These are phyloP conservation scores for Strigamia crassipes DNA, from an alignment of 2,888 invertebrate genomes.

Conservation along the genomic window DNA sequence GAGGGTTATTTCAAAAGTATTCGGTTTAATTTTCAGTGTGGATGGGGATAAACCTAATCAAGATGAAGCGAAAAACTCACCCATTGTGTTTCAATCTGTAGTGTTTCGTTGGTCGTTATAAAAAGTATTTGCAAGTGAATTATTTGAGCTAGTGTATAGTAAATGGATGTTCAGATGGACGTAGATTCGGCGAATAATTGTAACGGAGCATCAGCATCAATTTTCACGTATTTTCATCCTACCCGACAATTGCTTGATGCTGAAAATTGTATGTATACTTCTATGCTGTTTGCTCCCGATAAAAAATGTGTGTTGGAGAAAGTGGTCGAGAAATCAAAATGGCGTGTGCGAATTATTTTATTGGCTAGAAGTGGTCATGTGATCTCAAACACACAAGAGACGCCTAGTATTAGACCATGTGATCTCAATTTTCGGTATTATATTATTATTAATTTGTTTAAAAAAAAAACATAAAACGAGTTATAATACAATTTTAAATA, in stretches of 20 bases:
- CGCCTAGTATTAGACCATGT: neutral
- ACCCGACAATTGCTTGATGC: neutral
- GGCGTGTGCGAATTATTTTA: neutral
- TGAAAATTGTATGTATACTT: neutral
- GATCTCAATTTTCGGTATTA: neutral
- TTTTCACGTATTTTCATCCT: slow-evolving; percentile 22
- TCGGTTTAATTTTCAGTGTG: neutral
- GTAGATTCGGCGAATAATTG: slow-evolving; percentile 24
- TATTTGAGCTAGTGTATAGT: slow-evolving; percentile 18
- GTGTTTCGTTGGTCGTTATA: slow-evolving; percentile 12
- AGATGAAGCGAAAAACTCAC: slow-evolving; percentile 1
- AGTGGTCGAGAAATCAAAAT: slow-evolving; percentile 31
- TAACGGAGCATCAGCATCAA: slow-evolving; percentile 25
- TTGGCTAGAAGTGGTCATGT: neutral
- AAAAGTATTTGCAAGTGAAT: neutral
- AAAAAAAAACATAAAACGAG: too few species aligned
- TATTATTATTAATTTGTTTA: too few species aligned
- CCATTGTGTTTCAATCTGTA: slow-evolving; percentile 29
- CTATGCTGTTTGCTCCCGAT: neutral
- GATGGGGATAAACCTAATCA: neutral
- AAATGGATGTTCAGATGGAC: slow-evolving; percentile 31
- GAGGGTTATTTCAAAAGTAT: neutral
- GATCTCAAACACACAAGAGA: neutral
- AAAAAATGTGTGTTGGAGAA: neutral
- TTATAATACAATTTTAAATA: too few species aligned